Percentiles rank a stretch among this genome's conserved stretches.
phyloP scores from a whole-genome alignment of 2,113 vertebrate genomes.

The Rhea pennata region DNA sequence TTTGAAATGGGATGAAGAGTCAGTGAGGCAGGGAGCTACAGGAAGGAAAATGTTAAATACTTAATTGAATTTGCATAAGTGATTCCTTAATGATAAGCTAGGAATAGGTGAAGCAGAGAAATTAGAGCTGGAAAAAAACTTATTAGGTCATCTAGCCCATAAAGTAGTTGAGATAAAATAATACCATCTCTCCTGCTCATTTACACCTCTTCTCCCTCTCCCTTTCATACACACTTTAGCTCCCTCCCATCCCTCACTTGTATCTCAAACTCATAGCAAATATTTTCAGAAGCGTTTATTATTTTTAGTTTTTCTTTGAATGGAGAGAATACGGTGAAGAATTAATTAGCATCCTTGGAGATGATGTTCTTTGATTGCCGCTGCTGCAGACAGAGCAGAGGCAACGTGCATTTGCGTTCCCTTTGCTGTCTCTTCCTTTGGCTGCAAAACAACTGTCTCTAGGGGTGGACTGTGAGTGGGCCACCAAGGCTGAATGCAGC shows the following conservation, averaged over 20 bases:
- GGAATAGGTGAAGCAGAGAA: constrained; percentile 45
- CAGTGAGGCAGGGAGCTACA: constrained; percentile 28
- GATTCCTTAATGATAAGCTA: constrained; percentile 63
- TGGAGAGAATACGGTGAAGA: neutral
- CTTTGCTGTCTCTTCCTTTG: neutral
- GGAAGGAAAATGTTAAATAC: constrained; percentile 70
- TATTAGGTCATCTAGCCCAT: constrained; percentile 17
- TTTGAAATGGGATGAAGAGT: constrained; percentile 43
- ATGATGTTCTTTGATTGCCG: neutral
- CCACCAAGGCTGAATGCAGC: neutral
- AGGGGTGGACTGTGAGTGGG: neutral
- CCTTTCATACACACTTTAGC: neutral
- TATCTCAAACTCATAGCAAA: neutral
- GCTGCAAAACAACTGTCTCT: neutral
- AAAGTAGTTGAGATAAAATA: constrained; percentile 56
- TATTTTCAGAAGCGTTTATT: neutral
- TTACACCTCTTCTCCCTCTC: neutral
- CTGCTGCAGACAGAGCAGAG: neutral
- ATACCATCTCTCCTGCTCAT: neutral
- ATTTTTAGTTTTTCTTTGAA: neutral
- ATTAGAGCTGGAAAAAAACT: constrained; percentile 34
- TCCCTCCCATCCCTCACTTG: neutral
- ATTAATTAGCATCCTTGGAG: neutral
- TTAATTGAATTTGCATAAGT: constrained; percentile 66
- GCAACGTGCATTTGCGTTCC: neutral